Percentiles rank a stretch among this genome's conserved stretches.
Conservation (phyloP, 2,113 vertebrate genomes). For the Paraplagusia blochii region DNA sequence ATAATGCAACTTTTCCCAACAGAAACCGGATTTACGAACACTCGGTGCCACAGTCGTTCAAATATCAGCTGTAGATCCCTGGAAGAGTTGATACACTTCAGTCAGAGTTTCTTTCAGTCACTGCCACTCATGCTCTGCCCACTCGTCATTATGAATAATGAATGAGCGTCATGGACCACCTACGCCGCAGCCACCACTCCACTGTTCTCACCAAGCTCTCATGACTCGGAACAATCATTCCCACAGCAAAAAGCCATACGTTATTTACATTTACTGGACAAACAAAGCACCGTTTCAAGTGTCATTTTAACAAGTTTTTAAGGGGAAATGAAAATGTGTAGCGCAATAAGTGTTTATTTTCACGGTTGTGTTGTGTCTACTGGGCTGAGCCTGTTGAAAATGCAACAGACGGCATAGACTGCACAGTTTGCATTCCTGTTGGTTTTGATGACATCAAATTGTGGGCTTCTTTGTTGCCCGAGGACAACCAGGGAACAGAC, state of each 20-base stretch:
- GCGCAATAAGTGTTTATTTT: too few relatives aligned
- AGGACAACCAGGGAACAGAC: slow-evolving; percentile 22
- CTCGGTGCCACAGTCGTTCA: slow-evolving; percentile 40
- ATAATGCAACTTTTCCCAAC: slow-evolving; percentile 26
- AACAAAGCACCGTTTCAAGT: slow-evolving; percentile 6
- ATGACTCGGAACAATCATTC: slow-evolving; percentile 23
- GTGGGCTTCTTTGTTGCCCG: slow-evolving; percentile 72
- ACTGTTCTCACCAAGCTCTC: slow-evolving; percentile 33
- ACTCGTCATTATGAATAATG: slow-evolving; percentile 70
- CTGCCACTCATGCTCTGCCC: slow-evolving; percentile 62
- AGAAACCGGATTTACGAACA: slow-evolving; percentile 38
- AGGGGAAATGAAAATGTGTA: too few relatives aligned
- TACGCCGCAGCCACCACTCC: slow-evolving; percentile 57
- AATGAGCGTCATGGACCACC: slow-evolving; percentile 64
- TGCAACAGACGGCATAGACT: slow-evolving; percentile 32
- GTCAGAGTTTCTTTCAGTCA: slow-evolving; percentile 60
- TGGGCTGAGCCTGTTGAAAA: slow-evolving; percentile 15
- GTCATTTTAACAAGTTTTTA: background rate
- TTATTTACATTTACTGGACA: background rate
- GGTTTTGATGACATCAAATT: slow-evolving; percentile 73
- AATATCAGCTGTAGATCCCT: slow-evolving; percentile 55
- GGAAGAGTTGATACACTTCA: slow-evolving; percentile 54
- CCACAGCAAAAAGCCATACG: slow-evolving; percentile 8
- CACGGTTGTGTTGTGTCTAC: background rate
- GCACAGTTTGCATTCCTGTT: slow-evolving; percentile 50